A percentile compares a stretch with the other conserved stretches of the same genome.
These are phyloP conservation scores for Chelmon rostratus DNA, from an alignment of 2,797 vertebrate genomes.

Conservation along the genomic window DNA sequence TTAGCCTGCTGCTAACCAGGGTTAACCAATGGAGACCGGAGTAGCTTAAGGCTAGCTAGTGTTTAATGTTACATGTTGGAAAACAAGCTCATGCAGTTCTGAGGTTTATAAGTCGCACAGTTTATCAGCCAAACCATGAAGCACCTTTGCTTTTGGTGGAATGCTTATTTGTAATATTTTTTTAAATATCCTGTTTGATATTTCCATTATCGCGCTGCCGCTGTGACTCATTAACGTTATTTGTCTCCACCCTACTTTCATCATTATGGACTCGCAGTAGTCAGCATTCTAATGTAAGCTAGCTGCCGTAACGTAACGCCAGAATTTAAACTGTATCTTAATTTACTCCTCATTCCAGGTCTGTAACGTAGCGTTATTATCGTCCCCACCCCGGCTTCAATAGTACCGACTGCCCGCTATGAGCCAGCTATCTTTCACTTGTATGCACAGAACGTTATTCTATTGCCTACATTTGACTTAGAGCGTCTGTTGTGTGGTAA, in stretches of 20 bases:
- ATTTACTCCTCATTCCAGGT: background rate
- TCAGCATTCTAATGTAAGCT: too few species aligned
- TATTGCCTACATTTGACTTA: background rate
- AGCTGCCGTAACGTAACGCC: background rate
- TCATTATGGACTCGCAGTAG: background rate
- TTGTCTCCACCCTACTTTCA: constrained; percentile 39
- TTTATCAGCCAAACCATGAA: background rate
- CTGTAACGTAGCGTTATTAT: background rate
- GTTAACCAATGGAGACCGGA: constrained; percentile 25
- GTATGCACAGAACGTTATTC: background rate
- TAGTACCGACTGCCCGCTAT: background rate
- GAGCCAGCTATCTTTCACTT: background rate
- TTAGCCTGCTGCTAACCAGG: constrained; percentile 58
- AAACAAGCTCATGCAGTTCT: background rate
- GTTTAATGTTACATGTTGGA: background rate
- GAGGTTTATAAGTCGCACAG: background rate
- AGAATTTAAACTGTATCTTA: too few species aligned
- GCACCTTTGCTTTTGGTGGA: background rate
- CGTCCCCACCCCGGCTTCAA: constrained; percentile 33
- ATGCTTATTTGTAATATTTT: background rate
- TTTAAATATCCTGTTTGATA: too few species aligned
- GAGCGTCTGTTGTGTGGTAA: background rate
- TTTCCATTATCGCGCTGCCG: background rate
- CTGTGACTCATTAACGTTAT: constrained; percentile 6
- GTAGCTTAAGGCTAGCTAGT: constrained; percentile 22